Conservation (phyloP, 2,888 invertebrate species). For the Leptarthrus brevirostris region DNA sequence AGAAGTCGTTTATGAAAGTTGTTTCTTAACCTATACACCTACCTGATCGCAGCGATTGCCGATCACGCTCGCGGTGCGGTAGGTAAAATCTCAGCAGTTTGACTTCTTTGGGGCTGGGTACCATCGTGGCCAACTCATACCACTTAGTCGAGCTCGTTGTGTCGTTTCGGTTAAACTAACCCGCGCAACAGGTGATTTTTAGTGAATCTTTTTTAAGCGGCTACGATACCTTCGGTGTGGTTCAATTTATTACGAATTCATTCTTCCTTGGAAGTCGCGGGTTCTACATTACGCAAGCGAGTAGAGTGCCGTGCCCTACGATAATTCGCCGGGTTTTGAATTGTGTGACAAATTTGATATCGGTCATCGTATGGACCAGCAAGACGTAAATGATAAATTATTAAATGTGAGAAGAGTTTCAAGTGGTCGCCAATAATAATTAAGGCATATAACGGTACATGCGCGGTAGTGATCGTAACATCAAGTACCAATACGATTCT, state of each 20-base stretch:
- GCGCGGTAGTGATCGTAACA: background rate
- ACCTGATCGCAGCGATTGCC: slow-evolving; percentile 3
- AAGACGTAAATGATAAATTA: background rate
- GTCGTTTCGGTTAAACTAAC: slow-evolving; percentile 38
- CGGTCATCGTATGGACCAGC: background rate
- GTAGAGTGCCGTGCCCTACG: background rate
- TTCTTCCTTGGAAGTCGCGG: background rate
- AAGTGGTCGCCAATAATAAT: slow-evolving; percentile 6
- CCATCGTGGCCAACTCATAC: slow-evolving; percentile 13
- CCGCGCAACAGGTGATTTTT: slow-evolving; percentile 44
- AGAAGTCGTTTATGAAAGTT: slow-evolving; percentile 47
- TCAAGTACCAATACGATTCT: background rate
- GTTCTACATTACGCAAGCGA: background rate
- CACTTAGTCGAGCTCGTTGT: slow-evolving; percentile 43
- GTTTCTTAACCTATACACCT: slow-evolving; percentile 40
- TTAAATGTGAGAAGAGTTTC: background rate
- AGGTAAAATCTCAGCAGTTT: slow-evolving; percentile 42
- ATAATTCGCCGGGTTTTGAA: slow-evolving; percentile 4
- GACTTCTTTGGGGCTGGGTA: slow-evolving; percentile 29
- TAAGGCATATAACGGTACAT: slow-evolving; percentile 32
- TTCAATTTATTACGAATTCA: background rate
- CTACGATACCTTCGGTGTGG: slow-evolving; percentile 14
- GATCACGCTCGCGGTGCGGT: slow-evolving; percentile 40
- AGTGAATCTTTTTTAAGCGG: slow-evolving; percentile 2
- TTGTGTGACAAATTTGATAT: slow-evolving; percentile 10